Base-by-base conservation (phyloP, 2,888 invertebrate species). In the Trissonchulus latispiculum region DNA sequence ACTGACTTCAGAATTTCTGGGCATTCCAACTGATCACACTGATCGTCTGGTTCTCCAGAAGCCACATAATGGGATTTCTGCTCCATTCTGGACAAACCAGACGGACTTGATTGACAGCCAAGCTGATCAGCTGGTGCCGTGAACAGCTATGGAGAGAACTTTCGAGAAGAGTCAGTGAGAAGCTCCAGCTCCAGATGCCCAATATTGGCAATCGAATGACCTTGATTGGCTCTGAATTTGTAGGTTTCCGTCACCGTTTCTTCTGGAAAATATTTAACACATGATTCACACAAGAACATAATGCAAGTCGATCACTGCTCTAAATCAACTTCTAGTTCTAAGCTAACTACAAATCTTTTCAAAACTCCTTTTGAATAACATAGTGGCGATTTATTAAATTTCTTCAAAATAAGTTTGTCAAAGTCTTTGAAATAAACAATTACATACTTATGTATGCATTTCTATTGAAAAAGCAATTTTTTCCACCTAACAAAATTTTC, bases 11-110 rank as follows among this genome's bases (percentile, higher is more conserved):
- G 48, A 48, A 48, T 8, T 15, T 2, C 76, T 80, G 72, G 91
- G 86, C 80, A 90, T 86, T 1, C 91, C 91, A n/a, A 84, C 90
- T 90, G 37, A 88, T 86, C 1, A 89, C 87, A 23, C 83, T 77
- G 74, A 35, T 80, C 77, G 32, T 81, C 88, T 78, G 87, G 87
- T 71, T 80, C 78, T 69, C 82, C 83, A 0, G 80, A 77, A 64
- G 90, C 88, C 80, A 92, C 89, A 82, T 92, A 92, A 75, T 91
- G 89, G 80, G 92, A 91, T 79, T 88, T 89, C 75, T 92, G 87
- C 29, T 83, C 86, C 90, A 91, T 90, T 68, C 89, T 87, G 81
- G 86, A 88, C 37, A 92, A 82, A 2, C 92, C 92, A n/a, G 78
- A 88, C 76, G 79, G 0, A 76, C 62, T 80, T 78, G 75, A 92